Evolutionary conservation across 2,797 vertebrate genomes (phyloP).

Genomic region (Strix occidentalis): DNA sequence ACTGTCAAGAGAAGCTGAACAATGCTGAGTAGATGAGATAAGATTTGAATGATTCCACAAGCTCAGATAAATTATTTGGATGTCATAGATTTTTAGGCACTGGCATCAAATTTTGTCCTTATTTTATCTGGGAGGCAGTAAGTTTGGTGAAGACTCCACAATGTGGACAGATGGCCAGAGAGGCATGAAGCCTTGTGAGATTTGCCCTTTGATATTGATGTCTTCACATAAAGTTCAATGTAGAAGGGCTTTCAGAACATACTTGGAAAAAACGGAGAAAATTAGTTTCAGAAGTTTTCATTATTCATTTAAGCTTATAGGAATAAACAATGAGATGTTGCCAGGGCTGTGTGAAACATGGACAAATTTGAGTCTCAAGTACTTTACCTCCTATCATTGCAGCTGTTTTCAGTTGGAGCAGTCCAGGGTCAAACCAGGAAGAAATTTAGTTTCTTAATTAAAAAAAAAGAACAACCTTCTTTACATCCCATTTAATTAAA

Average conservation of each 20-base stretch:
- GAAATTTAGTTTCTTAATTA: not conserved
- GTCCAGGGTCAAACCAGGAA: not conserved
- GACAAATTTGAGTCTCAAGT: not conserved
- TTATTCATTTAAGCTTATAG: not conserved
- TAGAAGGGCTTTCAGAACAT: not conserved
- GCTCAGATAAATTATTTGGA: not conserved
- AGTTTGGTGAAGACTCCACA: not conserved
- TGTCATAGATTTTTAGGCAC: not conserved
- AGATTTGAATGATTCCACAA: not conserved
- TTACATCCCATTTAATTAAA: constrained; percentile 35
- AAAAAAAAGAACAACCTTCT: not conserved
- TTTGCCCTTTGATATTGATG: not conserved
- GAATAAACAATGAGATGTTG: not conserved
- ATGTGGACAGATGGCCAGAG: not conserved
- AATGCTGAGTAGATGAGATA: not conserved
- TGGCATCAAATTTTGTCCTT: not conserved
- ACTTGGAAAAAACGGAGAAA: not conserved
- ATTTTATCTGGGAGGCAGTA: not conserved
- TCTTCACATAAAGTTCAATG: not conserved
- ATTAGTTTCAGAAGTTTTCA: not conserved
- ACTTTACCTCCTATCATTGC: not conserved
- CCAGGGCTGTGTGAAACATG: not conserved
- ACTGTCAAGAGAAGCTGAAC: not conserved
- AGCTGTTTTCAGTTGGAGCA: not conserved
- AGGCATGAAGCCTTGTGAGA: not conserved